A percentile compares a stretch with the other conserved stretches of the same genome.
These are phyloP conservation scores for Anas platyrhynchos DNA, from an alignment of 2,113 vertebrate genomes.

Conservation along the genomic window DNA sequence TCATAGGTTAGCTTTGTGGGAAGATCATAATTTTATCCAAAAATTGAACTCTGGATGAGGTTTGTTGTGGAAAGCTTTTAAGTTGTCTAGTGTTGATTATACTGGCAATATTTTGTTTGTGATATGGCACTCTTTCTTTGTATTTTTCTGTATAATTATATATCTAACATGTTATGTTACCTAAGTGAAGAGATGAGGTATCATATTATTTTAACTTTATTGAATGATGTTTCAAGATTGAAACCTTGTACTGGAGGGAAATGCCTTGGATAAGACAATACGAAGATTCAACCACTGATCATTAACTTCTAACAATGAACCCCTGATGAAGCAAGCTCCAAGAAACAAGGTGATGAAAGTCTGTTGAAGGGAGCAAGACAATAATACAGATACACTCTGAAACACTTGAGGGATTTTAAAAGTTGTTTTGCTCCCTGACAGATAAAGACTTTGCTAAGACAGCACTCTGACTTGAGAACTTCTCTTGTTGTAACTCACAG, in stretches of 20 bases:
- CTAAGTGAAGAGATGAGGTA: background rate
- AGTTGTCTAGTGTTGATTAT: background rate
- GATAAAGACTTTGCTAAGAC: background rate
- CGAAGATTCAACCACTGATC: background rate
- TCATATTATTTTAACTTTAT: background rate
- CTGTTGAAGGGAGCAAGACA: background rate
- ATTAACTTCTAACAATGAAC: background rate
- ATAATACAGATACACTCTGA: background rate
- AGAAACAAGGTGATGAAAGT: background rate
- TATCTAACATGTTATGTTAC: no score
- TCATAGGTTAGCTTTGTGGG: background rate
- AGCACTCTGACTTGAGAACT: background rate
- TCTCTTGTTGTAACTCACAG: background rate
- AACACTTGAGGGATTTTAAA: background rate
- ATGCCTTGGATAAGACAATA: background rate
- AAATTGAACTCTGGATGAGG: background rate
- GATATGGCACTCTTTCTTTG: rapidly evolving
- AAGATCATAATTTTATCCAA: background rate
- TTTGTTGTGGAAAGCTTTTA: background rate
- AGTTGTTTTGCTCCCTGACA: background rate
- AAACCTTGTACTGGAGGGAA: rapidly evolving
- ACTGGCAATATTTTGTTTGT: background rate
- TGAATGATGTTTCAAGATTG: background rate
- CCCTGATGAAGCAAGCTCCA: background rate
- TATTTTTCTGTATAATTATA: background rate